Evolutionary conservation across 2,797 vertebrate genomes (phyloP).

Genomic region (Fundulus diaphanus): DNA sequence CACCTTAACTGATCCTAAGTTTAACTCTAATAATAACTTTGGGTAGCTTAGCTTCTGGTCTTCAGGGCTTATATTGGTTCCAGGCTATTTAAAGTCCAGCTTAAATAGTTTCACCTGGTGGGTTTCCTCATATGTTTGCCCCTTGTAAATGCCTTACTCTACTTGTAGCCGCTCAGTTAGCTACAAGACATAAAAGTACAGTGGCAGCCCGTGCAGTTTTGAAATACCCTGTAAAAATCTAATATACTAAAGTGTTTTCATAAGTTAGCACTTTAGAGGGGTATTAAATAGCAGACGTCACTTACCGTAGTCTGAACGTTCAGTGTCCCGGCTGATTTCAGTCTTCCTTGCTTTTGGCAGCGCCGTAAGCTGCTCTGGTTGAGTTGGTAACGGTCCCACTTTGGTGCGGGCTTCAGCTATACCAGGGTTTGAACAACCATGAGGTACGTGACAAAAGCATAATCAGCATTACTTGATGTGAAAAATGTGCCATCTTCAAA

Average conservation of each 20-base stretch:
- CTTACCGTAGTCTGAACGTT: neutral
- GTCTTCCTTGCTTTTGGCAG: neutral
- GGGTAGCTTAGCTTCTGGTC: too few relatives aligned
- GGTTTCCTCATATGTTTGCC: neutral
- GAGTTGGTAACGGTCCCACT: neutral
- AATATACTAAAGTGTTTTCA: neutral
- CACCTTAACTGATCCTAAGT: too few relatives aligned
- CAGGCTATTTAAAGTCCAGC: too few relatives aligned
- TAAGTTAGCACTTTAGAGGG: neutral
- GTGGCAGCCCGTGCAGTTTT: neutral
- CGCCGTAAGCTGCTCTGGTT: neutral
- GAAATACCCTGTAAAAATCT: neutral
- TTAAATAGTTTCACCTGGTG: neutral
- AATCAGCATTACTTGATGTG: neutral
- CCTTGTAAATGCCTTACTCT: neutral
- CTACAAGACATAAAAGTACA: neutral
- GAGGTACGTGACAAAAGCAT: neutral
- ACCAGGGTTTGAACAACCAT: neutral
- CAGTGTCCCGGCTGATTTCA: neutral
- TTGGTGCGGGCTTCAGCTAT: neutral
- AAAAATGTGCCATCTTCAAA: neutral
- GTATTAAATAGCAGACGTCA: neutral
- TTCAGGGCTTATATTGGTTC: too few relatives aligned
- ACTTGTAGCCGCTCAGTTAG: neutral
- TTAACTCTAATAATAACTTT: too few relatives aligned